Evolutionary conservation across 2,888 invertebrate species (phyloP), one percentile per base, ranked within the genome.

Genomic region (Tetramorium bicarinatum): DNA sequence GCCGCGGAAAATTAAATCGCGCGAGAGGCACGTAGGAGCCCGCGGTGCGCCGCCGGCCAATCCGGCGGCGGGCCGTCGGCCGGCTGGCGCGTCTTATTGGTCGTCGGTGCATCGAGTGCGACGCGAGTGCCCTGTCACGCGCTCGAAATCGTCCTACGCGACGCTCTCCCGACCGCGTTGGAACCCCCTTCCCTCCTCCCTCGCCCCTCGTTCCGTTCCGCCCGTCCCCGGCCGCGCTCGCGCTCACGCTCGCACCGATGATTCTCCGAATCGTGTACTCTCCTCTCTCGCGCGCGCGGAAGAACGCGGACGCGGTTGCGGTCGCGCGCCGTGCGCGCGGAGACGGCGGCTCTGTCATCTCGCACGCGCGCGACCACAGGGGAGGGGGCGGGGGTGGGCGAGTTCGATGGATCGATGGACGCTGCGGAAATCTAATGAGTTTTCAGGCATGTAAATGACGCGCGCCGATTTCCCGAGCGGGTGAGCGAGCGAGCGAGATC

Each of bases 1-100:
- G 21, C 91, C 92, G 92, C 87, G 87, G 88, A 88, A 91, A 91
- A 92, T 90, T 90, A 91, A 92, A 92, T 90, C 82, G 89, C 76
- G 89, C 88, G 87, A 90, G 86, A 89, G 89, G 88, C 84, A 91
- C 88, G 91, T 91, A 90, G 54, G 69, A 91, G 88, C 92, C 90
- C 91, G 91, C 93, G 91, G 89, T 83, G 85, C 85, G 80, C 84
- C 85, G 77, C 85, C 79, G 80, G 87, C 92, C 93, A 92, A 92
- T 92, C 89, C 84, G 86, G 67, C 61, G 75, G 44, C 89, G 82
- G 87, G 87, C 87, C 86, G 85, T 47, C 87, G 87, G 86, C 80
- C 81, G 87, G 81, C 85, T 87, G 85, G 81, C 77, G 87, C 74
- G 82, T 49, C 81, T 85, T 64, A 92, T 92, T 92, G 92, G 92